These are phyloP conservation scores for Todiramphus chloris DNA, from an alignment of 2,113 vertebrate species.

Conservation along the genomic window DNA sequence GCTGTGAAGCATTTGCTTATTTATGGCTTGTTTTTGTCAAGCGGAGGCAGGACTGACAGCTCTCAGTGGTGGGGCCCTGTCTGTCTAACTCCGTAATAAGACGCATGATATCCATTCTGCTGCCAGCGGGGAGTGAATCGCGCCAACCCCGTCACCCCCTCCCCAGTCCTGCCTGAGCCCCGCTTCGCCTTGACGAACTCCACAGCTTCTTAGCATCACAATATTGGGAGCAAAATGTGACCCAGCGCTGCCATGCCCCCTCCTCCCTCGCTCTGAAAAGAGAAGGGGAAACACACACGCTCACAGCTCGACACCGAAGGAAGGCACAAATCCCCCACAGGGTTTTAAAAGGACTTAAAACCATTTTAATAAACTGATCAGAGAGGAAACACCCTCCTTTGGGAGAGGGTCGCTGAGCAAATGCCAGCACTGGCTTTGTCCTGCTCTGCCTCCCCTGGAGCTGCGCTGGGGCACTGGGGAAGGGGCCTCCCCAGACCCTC, in stretches of 20 bases:
- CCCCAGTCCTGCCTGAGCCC: background rate
- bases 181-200: conserved; percentile 45
- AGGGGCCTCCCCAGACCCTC: background rate
- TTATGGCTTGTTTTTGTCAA: conserved; percentile 69
- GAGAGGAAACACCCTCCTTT: background rate
- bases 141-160: conserved; percentile 14
- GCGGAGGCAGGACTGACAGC: conserved; percentile 70
- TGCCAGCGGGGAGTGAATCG: conserved; percentile 65
- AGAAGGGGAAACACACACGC: conserved; percentile 27
- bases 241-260: conserved; percentile 48
- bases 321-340: conserved; percentile 40
- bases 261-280: conserved; percentile 39
- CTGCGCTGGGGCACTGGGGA: background rate
- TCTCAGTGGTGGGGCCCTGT: conserved; percentile 67
- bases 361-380: conserved; percentile 54
- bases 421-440: background rate
- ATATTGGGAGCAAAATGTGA: conserved; percentile 69
- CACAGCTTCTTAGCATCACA: conserved; percentile 71
- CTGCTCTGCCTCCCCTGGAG: background rate
- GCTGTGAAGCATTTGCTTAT: conserved; percentile 70
- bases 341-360: conserved; percentile 54
- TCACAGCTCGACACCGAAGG: background rate
- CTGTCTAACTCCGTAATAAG: conserved; percentile 71
- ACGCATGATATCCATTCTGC: conserved; percentile 73
- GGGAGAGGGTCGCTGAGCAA: background rate